Conservation (phyloP, 2,113 vertebrate genomes). For the Peromyscus leucopus region DNA sequence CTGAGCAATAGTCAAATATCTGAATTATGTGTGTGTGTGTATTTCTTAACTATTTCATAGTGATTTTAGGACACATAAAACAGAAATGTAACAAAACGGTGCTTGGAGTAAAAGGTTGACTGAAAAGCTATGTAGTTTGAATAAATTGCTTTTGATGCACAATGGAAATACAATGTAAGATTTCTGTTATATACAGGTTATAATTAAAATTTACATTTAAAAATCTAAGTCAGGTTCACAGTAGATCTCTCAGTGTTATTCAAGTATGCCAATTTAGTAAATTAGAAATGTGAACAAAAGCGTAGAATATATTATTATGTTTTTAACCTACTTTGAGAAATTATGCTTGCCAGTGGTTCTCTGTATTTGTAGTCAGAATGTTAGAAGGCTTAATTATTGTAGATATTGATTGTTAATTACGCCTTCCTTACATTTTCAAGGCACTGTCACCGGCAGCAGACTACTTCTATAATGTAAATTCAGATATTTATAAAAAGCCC, state of each 20-base stretch:
- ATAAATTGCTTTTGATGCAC: background rate
- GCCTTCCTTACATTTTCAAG: background rate
- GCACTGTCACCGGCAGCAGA: background rate
- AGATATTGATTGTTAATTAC: background rate
- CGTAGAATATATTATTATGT: background rate
- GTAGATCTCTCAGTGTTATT: background rate
- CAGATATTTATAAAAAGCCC: background rate
- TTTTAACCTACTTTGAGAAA: background rate
- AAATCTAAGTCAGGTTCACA: background rate
- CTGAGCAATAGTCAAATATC: background rate
- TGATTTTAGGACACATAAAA: background rate
- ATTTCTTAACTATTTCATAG: background rate
- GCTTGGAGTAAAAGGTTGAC: background rate
- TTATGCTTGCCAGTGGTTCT: background rate
- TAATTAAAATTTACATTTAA: background rate
- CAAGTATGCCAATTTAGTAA: background rate
- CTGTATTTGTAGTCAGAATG: background rate
- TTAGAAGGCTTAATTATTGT: background rate
- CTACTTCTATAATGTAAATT: background rate
- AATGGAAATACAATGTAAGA: background rate
- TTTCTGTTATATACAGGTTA: background rate
- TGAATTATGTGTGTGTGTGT: background rate
- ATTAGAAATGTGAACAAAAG: background rate
- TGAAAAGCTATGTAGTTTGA: background rate
- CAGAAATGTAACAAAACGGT: background rate